Conservation (phyloP, 2,113 vertebrate genomes). For the Stictonetta naevosa region DNA sequence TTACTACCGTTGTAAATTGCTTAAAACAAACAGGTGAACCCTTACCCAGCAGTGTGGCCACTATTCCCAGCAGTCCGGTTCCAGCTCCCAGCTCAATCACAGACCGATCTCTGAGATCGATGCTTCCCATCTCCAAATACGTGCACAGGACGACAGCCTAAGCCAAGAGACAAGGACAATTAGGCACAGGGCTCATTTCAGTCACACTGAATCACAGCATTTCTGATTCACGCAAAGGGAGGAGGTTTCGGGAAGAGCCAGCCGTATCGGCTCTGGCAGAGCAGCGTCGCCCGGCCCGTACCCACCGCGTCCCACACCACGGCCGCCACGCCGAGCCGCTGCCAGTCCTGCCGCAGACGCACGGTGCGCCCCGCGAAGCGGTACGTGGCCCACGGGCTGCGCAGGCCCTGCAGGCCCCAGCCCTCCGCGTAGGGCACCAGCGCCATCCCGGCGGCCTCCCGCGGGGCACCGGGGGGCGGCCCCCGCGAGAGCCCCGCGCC, state of each 20-base stretch:
- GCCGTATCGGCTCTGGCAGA: neutral
- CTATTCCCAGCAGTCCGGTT: conserved; percentile 93
- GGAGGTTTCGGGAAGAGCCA: neutral
- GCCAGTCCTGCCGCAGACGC: conserved; percentile 89
- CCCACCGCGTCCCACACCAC: conserved; percentile 97
- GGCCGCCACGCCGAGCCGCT: conserved; percentile 88
- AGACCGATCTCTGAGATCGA: conserved; percentile 80
- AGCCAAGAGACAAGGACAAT: neutral
- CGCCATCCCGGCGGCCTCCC: conserved; percentile 79
- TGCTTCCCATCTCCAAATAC: conserved; percentile 86
- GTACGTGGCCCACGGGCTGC: conserved; percentile 81
- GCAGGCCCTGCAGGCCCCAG: conserved; percentile 83
- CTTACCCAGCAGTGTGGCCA: conserved; percentile 89
- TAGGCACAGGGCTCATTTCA: neutral
- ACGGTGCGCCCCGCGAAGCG: conserved; percentile 83
- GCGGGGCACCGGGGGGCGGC: neutral
- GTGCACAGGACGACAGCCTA: conserved; percentile 91
- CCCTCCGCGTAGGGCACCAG: conserved; percentile 86
- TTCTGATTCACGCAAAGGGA: neutral
- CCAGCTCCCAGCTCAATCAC: conserved; percentile 94
- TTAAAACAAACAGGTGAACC: neutral
- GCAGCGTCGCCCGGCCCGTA: neutral
- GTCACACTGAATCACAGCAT: neutral
- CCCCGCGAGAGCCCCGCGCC: too few species aligned
- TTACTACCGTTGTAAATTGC: neutral